These are phyloP conservation scores for Stenodera caucasica DNA, from an alignment of 2,888 invertebrate genomes.

Conservation along the genomic window DNA sequence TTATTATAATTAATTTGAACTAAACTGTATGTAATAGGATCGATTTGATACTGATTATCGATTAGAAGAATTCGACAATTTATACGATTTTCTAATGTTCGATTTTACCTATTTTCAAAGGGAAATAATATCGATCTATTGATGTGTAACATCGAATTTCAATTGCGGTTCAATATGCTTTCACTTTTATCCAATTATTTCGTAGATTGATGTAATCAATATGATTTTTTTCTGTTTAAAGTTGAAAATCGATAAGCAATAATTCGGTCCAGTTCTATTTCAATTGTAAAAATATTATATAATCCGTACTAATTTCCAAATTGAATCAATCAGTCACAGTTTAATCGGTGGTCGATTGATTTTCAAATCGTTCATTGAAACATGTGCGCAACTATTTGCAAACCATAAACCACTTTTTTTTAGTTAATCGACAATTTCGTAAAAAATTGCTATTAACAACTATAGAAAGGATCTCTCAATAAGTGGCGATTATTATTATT, in stretches of 20 bases:
- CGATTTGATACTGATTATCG: conserved; percentile 41
- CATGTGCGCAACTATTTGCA: neutral
- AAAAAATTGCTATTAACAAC: too few relatives aligned
- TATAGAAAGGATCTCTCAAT: neutral
- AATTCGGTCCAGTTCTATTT: neutral
- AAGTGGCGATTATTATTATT: too few relatives aligned
- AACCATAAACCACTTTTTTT: neutral
- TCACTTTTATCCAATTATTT: conserved; percentile 42
- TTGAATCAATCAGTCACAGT: neutral
- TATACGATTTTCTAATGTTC: conserved; percentile 43
- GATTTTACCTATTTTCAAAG: conserved; percentile 34
- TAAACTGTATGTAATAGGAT: conserved; percentile 29
- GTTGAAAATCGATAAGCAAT: neutral
- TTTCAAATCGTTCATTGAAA: neutral
- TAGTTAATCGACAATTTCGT: too few relatives aligned
- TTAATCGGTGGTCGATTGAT: neutral
- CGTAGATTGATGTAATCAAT: conserved; percentile 41
- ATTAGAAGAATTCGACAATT: conserved; percentile 31
- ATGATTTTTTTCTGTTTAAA: conserved; percentile 12
- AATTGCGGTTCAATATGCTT: conserved; percentile 47
- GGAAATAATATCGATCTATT: conserved; percentile 40
- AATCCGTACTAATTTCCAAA: neutral
- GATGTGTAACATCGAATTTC: conserved; percentile 42
- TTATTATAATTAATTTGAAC: neutral
- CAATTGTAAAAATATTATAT: neutral